Conservation (phyloP, 2,797 vertebrate species). For the Lagodon rhomboides region DNA sequence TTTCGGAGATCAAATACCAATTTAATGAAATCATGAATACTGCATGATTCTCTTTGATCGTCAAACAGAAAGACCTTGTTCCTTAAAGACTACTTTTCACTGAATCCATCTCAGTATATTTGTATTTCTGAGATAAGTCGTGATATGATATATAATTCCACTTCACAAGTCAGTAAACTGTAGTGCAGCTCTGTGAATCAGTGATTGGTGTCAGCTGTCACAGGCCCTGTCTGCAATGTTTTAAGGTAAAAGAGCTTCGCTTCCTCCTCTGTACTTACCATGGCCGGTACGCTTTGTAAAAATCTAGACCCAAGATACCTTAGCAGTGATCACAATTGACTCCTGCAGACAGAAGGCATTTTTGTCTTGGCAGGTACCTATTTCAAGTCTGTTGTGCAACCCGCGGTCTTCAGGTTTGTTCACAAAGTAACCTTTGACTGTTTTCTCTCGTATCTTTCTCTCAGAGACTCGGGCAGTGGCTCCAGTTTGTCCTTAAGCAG, state of each 20-base stretch:
- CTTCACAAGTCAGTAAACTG: neutral
- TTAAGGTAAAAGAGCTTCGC: neutral
- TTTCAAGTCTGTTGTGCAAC: conserved; percentile 10
- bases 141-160: neutral
- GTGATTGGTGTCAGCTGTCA: neutral
- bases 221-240: neutral
- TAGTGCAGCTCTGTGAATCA: neutral
- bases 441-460: conserved; percentile 22
- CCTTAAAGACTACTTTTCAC: too few relatives aligned
- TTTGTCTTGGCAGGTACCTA: neutral
- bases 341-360: neutral
- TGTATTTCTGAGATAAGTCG: neutral
- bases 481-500: conserved; percentile 94
- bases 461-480: conserved; percentile 87
- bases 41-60: neutral
- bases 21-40: conserved; percentile 1
- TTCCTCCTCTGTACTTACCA: neutral
- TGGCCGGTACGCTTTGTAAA: neutral
- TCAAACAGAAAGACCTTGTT: neutral
- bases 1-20: neutral
- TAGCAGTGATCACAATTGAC: conserved; percentile 13
- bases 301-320: neutral
- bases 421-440: conserved; percentile 23
- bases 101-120: too few relatives aligned
- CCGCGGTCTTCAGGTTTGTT: conserved; percentile 5